phyloP scores from a whole-genome alignment of 2,888 invertebrate genomes.

The Caenorhabditis macrosperma region DNA sequence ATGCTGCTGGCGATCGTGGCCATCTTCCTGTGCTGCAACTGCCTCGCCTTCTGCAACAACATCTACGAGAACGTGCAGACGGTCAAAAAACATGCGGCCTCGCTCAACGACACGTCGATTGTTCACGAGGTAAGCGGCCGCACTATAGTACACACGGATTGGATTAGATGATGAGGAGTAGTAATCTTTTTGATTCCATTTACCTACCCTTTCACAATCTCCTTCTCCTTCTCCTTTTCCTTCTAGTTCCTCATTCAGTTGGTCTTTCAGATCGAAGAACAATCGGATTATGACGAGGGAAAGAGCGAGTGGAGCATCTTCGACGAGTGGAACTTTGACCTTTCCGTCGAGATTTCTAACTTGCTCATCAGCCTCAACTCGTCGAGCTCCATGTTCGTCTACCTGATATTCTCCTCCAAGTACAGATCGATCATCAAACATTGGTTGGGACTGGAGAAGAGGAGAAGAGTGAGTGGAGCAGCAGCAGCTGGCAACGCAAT shows the following conservation, averaged over 20 bases:
- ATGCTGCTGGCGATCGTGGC: slow-evolving; percentile 80
- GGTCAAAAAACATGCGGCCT: slow-evolving; percentile 40
- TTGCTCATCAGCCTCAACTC: slow-evolving; percentile 78
- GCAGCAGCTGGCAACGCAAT: too few species aligned
- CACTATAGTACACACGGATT: slow-evolving; percentile 1
- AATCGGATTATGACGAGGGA: background rate
- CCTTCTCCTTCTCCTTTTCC: background rate
- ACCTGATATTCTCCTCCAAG: slow-evolving; percentile 77
- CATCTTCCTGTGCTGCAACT: slow-evolving; percentile 78
- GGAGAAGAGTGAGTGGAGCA: slow-evolving; percentile 56
- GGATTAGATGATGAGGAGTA: slow-evolving; percentile 10
- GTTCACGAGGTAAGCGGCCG: slow-evolving; percentile 31
- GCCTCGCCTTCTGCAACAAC: slow-evolving; percentile 79
- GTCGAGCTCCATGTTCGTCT: slow-evolving; percentile 78
- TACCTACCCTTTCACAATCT: too few species aligned
- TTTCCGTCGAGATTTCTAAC: slow-evolving; percentile 76
- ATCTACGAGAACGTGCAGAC: slow-evolving; percentile 75
- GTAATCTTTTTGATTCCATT: background rate
- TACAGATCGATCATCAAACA: slow-evolving; percentile 77
- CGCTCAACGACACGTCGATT: slow-evolving; percentile 30
- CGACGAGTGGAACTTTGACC: slow-evolving; percentile 63
- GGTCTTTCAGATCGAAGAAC: slow-evolving; percentile 36
- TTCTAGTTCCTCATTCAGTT: background rate
- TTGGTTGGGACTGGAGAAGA: slow-evolving; percentile 75
- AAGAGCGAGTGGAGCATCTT: slow-evolving; percentile 19